Conservation (phyloP, 1,140 invertebrate genomes). For the Drosophila bifasciata region DNA sequence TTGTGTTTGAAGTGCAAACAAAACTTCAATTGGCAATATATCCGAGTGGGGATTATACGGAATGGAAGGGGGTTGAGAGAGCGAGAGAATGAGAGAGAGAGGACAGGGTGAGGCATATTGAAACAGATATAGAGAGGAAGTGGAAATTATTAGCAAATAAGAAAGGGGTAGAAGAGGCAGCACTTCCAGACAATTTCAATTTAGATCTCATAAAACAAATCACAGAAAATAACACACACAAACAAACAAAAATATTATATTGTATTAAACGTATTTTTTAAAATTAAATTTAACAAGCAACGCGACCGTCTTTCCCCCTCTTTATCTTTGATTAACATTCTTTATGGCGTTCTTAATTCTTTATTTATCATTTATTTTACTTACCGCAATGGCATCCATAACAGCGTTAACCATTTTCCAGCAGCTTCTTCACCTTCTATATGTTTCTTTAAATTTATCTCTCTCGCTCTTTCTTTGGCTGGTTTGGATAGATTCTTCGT, state of each 20-base stretch:
- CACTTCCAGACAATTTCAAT: slow-evolving; percentile 59
- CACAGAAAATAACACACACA: neutral
- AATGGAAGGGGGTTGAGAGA: neutral
- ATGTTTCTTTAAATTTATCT: slow-evolving; percentile 3
- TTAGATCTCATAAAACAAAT: slow-evolving; percentile 60
- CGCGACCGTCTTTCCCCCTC: no score
- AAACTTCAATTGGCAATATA: slow-evolving; percentile 71
- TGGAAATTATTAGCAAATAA: no score
- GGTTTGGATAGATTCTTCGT: neutral
- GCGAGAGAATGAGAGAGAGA: slow-evolving; percentile 1
- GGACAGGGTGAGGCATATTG: neutral
- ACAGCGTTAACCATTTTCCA: slow-evolving; percentile 79
- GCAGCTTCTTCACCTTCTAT: slow-evolving; percentile 6
- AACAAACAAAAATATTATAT: slow-evolving; percentile 26
- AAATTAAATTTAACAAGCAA: slow-evolving; percentile 66
- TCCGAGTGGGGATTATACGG: neutral
- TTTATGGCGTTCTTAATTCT: neutral
- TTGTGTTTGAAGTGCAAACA: slow-evolving; percentile 70
- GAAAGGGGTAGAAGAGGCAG: neutral
- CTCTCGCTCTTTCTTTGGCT: slow-evolving; percentile 12
- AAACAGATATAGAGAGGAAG: neutral
- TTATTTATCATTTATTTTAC: slow-evolving; percentile 51
- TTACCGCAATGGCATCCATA: slow-evolving; percentile 83
- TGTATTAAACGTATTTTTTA: slow-evolving; percentile 44
- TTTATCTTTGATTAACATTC: slow-evolving; percentile 2